phyloP scores from a whole-genome alignment of 2,888 invertebrate species.

The Plagodis pulveraria region DNA sequence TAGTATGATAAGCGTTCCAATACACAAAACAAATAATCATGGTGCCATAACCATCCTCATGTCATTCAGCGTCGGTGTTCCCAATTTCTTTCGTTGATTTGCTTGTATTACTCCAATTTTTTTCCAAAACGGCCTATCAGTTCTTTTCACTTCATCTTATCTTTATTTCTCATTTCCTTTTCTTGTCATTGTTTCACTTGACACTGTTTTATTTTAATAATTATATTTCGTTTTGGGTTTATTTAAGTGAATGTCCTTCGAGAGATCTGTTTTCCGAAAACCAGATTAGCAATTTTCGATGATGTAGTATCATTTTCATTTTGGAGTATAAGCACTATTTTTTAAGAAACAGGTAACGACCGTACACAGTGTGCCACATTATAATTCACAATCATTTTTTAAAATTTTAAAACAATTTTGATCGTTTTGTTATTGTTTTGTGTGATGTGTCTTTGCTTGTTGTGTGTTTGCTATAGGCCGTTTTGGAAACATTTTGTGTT shows the following conservation, averaged over 20 bases:
- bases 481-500: constrained; percentile 79
- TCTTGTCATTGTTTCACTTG: constrained; percentile 72
- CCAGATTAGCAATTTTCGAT: constrained; percentile 64
- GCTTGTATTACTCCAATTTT: constrained; percentile 75
- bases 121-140: constrained; percentile 86
- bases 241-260: constrained; percentile 82
- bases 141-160: constrained; percentile 76
- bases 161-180: constrained; percentile 65
- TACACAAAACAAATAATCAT: constrained; percentile 41
- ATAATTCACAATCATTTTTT: constrained; percentile 67
- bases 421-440: constrained; percentile 73
- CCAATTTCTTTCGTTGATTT: constrained; percentile 68
- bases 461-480: constrained; percentile 85
- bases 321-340: constrained; percentile 67
- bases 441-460: constrained; percentile 80
- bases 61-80: constrained; percentile 69
- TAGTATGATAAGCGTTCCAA: constrained; percentile 55
- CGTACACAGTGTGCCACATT: constrained; percentile 69
- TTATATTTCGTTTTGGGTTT: constrained; percentile 58
- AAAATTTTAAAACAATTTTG: constrained; percentile 53
- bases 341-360: constrained; percentile 63
- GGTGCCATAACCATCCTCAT: constrained; percentile 70
- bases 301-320: constrained; percentile 70
- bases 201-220: constrained; percentile 59
- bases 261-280: constrained; percentile 84